phyloP scores from a whole-genome alignment of 2,797 vertebrate species.

The Sphenopsis melanotis region DNA sequence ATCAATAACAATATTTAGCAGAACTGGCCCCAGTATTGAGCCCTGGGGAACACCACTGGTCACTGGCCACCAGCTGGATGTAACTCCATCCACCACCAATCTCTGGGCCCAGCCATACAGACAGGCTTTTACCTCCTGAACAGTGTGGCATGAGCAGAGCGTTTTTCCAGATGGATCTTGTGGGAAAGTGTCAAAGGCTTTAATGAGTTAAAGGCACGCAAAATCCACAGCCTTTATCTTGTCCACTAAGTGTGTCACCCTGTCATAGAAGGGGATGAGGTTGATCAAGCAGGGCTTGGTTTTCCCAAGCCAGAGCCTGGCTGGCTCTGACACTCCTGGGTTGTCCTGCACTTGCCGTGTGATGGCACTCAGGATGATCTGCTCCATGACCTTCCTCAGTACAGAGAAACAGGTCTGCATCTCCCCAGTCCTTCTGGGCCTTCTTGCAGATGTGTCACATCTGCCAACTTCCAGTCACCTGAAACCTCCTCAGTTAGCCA shows the following conservation, averaged over 20 bases:
- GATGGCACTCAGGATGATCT: not conserved
- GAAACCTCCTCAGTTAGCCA: not conserved
- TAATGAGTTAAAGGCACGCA: not conserved
- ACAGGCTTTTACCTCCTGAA: accelerated
- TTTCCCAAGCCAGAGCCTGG: not conserved
- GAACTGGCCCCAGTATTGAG: not conserved
- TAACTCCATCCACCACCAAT: not conserved
- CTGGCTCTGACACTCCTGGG: not conserved
- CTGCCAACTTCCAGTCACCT: not conserved
- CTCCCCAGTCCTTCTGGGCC: not conserved
- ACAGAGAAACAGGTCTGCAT: not conserved
- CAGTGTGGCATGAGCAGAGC: not conserved
- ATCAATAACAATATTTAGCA: not conserved
- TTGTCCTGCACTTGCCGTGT: accelerated
- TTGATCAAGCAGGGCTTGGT: not conserved
- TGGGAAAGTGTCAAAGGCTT: not conserved
- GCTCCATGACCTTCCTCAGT: too few species aligned
- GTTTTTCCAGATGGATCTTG: not conserved
- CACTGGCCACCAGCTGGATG: accelerated
- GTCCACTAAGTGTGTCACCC: not conserved
- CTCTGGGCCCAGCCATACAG: accelerated
- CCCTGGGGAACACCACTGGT: not conserved
- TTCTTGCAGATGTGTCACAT: not conserved
- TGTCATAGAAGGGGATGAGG: not conserved
- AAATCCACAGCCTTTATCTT: not conserved